phyloP scores from a whole-genome alignment of 2,797 vertebrate species.

The Tokudaia tokunoshimensis region DNA sequence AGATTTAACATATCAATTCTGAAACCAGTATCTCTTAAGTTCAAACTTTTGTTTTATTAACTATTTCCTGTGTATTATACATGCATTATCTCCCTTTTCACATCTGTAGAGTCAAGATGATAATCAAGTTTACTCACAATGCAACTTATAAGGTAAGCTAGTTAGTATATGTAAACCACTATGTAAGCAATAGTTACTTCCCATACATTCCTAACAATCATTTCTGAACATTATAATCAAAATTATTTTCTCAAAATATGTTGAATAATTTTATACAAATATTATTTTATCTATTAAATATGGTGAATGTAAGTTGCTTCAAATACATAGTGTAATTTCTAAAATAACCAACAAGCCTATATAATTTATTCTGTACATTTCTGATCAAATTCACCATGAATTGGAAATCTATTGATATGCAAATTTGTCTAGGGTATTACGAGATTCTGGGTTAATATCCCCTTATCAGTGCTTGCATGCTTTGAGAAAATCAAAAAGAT shows the following conservation, averaged over 20 bases:
- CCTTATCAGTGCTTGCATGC: too few relatives aligned
- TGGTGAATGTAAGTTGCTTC: not conserved
- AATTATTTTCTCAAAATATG: conserved; percentile 12
- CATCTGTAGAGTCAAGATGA: not conserved
- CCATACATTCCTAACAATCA: not conserved
- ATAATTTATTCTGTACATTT: not conserved
- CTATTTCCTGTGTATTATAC: not conserved
- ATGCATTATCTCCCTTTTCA: not conserved
- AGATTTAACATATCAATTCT: not conserved
- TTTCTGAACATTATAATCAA: not conserved
- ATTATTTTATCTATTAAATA: not conserved
- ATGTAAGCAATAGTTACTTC: not conserved
- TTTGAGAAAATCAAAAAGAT: too few relatives aligned
- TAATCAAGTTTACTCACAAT: not conserved
- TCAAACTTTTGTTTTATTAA: not conserved
- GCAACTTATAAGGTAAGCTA: not conserved
- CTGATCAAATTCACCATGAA: not conserved
- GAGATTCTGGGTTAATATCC: too few relatives aligned
- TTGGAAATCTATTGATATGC: too few relatives aligned
- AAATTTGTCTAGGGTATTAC: too few relatives aligned
- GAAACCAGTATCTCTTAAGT: not conserved
- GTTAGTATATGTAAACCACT: not conserved
- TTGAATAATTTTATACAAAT: conserved; percentile 19
- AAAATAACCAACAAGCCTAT: not conserved
- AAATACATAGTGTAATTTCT: not conserved